Evolutionary conservation across 92 coral and sea anemone genomes (phyloP).

Genomic region (Parazoanthus atlanticus): DNA sequence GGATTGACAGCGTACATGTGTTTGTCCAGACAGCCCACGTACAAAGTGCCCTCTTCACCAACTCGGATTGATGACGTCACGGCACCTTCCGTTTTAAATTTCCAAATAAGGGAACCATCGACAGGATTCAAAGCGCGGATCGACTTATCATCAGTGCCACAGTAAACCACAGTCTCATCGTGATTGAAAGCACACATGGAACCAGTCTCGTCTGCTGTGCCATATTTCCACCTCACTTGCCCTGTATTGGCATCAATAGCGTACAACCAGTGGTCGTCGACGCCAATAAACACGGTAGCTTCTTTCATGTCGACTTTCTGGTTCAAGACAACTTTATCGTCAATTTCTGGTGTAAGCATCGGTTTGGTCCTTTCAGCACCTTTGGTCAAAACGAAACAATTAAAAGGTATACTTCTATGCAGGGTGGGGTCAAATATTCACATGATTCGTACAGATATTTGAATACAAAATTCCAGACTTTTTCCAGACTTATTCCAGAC

Average conservation of each 20-base stretch:
- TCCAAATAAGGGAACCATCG: slow-evolving; percentile 93
- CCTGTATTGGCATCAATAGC: slow-evolving; percentile 90
- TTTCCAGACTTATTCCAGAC: no score
- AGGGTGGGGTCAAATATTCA: no score
- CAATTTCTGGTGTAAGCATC: slow-evolving; percentile 40
- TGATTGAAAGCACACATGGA: slow-evolving; percentile 84
- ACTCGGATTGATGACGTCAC: slow-evolving; percentile 91
- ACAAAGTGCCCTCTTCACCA: slow-evolving; percentile 76
- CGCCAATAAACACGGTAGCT: slow-evolving; percentile 80
- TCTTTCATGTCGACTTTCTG: slow-evolving; percentile 67
- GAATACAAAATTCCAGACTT: no score
- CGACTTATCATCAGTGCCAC: slow-evolving; percentile 92
- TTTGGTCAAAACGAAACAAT: not conserved
- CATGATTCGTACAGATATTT: no score
- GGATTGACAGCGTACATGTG: slow-evolving; percentile 80
- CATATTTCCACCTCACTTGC: slow-evolving; percentile 85
- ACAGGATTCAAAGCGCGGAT: slow-evolving; percentile 84
- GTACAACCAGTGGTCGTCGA: slow-evolving; percentile 95
- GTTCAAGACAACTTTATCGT: slow-evolving; percentile 42
- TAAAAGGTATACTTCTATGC: no score
- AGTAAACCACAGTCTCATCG: slow-evolving; percentile 84
- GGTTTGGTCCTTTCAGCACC: slow-evolving; percentile 21
- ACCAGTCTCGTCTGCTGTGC: slow-evolving; percentile 96
- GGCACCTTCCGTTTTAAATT: slow-evolving; percentile 77
- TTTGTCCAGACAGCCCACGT: slow-evolving; percentile 88